Evolutionary conservation across 1,140 invertebrate genomes (phyloP).

Genomic region (Panagrolaimus sp.): DNA sequence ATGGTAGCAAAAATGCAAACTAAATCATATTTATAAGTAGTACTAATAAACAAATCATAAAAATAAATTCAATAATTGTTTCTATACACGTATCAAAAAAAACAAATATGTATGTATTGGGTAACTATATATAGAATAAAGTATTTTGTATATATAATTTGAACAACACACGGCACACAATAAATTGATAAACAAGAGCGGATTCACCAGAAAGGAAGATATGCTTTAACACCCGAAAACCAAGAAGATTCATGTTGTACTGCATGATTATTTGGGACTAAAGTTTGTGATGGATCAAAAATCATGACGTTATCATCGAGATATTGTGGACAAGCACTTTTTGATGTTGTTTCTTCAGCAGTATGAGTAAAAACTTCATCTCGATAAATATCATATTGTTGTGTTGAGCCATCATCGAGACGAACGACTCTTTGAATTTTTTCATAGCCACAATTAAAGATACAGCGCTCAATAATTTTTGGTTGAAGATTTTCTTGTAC

Average conservation of each 20-base stretch:
- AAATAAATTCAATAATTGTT: too few relatives aligned
- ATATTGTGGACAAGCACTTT: neutral
- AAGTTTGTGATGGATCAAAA: neutral
- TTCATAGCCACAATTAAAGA: constrained; percentile 9
- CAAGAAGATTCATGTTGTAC: neutral
- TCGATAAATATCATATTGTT: neutral
- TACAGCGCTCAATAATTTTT: constrained; percentile 2
- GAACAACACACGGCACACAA: too few relatives aligned
- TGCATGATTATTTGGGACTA: neutral
- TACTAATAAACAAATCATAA: too few relatives aligned
- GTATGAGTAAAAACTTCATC: constrained; percentile 4
- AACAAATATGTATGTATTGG: too few relatives aligned
- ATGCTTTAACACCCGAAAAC: constrained; percentile 4
- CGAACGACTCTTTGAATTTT: constrained; percentile 5
- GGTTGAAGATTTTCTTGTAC: neutral
- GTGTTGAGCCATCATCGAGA: constrained; percentile 6
- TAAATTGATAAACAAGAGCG: neutral
- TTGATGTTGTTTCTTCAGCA: neutral
- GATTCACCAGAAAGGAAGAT: constrained; percentile 5
- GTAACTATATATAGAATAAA: too few relatives aligned
- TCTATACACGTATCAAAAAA: too few relatives aligned
- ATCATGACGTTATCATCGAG: constrained; percentile 1
- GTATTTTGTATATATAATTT: too few relatives aligned
- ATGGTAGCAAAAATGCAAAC: constrained; percentile 23
- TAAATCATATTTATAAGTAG: too few relatives aligned